phyloP scores from a whole-genome alignment of 2,113 vertebrate species.

The Corythaeola cristata region DNA sequence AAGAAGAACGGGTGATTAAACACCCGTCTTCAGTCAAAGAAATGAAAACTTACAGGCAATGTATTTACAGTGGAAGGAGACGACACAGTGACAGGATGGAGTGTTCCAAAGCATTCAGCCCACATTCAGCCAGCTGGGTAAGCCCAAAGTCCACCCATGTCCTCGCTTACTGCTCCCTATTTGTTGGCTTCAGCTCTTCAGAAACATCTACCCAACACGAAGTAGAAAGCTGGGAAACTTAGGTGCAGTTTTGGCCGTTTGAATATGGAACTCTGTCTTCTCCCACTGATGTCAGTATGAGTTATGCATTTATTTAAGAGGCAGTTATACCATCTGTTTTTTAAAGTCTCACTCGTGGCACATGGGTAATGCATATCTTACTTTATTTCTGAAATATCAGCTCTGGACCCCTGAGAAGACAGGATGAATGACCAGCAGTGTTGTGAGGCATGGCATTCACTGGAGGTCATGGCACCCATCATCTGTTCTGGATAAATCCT shows the following conservation, averaged over 20 bases:
- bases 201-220: neutral
- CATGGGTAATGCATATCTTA: neutral
- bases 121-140: neutral
- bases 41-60: neutral
- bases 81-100: neutral
- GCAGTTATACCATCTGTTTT: neutral
- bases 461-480: neutral
- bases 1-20: neutral
- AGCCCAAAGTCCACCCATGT: neutral
- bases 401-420: neutral
- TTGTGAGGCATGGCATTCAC: neutral
- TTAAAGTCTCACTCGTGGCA: neutral
- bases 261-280: neutral
- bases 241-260: neutral
- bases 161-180: neutral
- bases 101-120: neutral
- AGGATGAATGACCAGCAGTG: neutral
- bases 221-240: neutral
- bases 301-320: neutral
- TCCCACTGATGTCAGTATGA: neutral
- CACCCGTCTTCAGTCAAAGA: neutral
- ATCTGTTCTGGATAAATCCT: neutral
- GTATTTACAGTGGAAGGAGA: neutral
- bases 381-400: neutral
- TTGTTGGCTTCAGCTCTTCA: neutral